A percentile compares a stretch with the other conserved stretches of the same genome.
Conservation (phyloP, 2,888 invertebrate species). For the Tipula vernalis region DNA sequence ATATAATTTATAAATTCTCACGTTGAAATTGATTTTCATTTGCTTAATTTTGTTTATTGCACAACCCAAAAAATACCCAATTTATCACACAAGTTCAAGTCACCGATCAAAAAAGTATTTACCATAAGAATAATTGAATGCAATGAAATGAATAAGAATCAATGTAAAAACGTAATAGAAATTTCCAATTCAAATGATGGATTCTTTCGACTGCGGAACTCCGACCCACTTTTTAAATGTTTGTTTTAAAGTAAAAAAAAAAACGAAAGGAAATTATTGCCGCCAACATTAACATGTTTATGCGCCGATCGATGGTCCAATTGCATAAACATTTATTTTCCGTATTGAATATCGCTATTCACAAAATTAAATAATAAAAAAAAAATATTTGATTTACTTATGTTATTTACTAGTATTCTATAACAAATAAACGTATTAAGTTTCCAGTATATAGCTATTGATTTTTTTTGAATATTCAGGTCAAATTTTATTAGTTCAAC, state of each 20-base stretch:
- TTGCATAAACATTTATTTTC: neutral
- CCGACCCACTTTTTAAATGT: neutral
- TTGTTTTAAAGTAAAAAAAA: neutral
- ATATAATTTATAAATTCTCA: too few species aligned
- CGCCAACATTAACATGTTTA: neutral
- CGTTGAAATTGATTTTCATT: too few species aligned
- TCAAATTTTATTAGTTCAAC: neutral
- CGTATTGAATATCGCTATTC: neutral
- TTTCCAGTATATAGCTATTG: neutral
- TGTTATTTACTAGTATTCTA: neutral
- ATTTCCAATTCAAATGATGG: neutral
- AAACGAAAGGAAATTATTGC: neutral
- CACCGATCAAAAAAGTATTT: neutral
- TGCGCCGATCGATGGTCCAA: neutral
- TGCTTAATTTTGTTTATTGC: neutral
- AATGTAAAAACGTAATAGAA: neutral
- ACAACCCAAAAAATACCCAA: neutral
- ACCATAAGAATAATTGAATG: neutral
- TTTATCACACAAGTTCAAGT: neutral
- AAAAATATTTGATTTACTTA: neutral
- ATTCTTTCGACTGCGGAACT: neutral
- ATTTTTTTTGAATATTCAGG: neutral
- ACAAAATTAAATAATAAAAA: neutral
- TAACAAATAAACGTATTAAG: neutral
- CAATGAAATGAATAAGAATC: neutral